Base-by-base conservation (phyloP, 2,888 invertebrate genomes). In the Xestia c-nigrum region DNA sequence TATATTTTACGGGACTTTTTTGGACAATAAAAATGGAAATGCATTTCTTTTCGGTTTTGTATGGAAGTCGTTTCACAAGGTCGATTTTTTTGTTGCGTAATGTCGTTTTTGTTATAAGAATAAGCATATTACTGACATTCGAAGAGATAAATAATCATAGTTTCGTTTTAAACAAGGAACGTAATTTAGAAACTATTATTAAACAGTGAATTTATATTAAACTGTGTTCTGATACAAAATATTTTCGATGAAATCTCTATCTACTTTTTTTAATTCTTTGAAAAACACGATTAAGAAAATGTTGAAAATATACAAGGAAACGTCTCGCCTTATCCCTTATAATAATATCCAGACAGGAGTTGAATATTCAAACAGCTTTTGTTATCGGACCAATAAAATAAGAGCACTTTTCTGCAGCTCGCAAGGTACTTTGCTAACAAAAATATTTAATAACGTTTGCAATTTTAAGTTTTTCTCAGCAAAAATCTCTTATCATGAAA, bases 11-110 rank as follows among this genome's bases (percentile, higher is more conserved):
- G 80, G 69, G 74, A 61, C 50, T 83, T 83, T 76, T 86, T 88
- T 85, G 73, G 81, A 80, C 80, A 84, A 88, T 85, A 88, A 87
- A 87, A 81, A 86, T 82, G 74, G 75, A 82, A 86, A 87, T 87
- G 74, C 78, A 78, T 83, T 85, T 77, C 40, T 80, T 71, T 76
- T 67, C 14, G 19, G 64, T 69, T 79, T 70, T 72, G 40, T 74
- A 61, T 72, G 67, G 31, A 65, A 81, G 80, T 72, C 78, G 72
- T 83, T 76, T 43, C 50, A 85, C 86, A 87, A 87, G 86, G 88
- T 87, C 86, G 61, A 76, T 55, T 57, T 83, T 67, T 79, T 50
- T 82, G 59, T 80, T 77, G 68, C 63, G 70, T 65, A 70, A 74
- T 67, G n/a, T 64, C 0, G 40, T 12, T 77, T 76, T 83, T 74